Percentiles rank a stretch among this genome's conserved stretches.
Conservation (phyloP, 2,797 vertebrate genomes). For the Acanthopagrus latus region DNA sequence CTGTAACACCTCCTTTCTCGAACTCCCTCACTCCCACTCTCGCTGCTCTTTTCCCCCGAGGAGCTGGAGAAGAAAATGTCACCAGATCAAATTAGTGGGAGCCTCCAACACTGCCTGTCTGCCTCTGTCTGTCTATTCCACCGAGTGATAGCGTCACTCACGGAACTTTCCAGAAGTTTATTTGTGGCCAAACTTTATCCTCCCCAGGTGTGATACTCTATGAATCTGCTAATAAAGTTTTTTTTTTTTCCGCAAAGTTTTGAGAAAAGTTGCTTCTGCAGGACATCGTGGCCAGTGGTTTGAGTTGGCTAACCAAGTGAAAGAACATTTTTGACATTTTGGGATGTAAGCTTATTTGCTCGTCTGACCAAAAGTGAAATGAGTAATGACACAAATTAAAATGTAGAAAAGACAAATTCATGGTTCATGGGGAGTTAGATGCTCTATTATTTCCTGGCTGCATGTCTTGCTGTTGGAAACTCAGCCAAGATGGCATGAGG, state of each 20-base stretch:
- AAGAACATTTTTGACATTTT: not conserved
- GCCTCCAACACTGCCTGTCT: constrained; percentile 76
- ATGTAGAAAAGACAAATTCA: too few relatives aligned
- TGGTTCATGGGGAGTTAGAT: not conserved
- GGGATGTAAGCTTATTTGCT: not conserved
- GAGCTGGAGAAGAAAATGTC: constrained; percentile 80
- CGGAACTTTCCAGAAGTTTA: constrained; percentile 68
- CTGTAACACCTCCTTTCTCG: constrained; percentile 59
- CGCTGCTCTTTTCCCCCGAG: constrained; percentile 74
- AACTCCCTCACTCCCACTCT: constrained; percentile 58
- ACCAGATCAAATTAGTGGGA: constrained; percentile 80
- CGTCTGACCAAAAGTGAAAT: not conserved
- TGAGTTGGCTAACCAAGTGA: not conserved
- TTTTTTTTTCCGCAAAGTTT: constrained; percentile 7
- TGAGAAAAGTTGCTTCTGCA: not conserved
- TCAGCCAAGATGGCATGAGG: not conserved
- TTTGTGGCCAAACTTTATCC: constrained; percentile 66
- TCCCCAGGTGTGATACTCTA: constrained; percentile 50
- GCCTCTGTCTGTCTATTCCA: constrained; percentile 66
- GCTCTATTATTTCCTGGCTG: not conserved
- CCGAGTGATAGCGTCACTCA: constrained; percentile 67
- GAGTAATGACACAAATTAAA: not conserved
- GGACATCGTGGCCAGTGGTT: not conserved
- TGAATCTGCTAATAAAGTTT: not conserved
- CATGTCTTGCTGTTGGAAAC: not conserved